Conservation (phyloP, 2,797 vertebrate species). For the Hyperoplus lanceolatus region DNA sequence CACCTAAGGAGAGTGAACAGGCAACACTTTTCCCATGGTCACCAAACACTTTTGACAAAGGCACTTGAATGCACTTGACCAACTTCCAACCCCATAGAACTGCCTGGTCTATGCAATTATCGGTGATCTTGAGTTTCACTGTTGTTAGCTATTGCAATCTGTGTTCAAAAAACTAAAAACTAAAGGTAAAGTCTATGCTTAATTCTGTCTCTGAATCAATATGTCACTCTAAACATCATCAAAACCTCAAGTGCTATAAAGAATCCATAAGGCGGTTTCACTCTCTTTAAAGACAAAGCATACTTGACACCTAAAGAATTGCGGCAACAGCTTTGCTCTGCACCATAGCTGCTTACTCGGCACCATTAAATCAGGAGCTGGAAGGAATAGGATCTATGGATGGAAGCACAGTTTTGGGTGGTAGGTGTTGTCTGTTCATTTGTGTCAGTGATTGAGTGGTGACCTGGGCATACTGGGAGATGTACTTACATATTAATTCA, state of each 20-base stretch:
- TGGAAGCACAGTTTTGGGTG: conserved; percentile 1
- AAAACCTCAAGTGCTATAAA: not conserved
- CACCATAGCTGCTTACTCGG: not conserved
- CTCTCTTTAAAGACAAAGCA: not conserved
- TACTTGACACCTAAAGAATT: not conserved
- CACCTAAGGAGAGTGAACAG: conserved; percentile 24
- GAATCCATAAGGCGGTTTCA: not conserved
- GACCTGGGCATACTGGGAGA: not conserved
- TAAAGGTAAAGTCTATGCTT: not conserved
- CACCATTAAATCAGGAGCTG: conserved; percentile 6
- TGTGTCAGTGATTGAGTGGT: not conserved
- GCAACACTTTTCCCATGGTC: conserved; percentile 33
- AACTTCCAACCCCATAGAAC: conserved; percentile 8
- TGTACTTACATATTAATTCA: no score
- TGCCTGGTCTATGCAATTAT: not conserved
- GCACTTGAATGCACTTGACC: conserved; percentile 23
- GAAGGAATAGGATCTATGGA: conserved; percentile 3
- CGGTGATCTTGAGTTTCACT: not conserved
- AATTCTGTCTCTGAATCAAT: not conserved
- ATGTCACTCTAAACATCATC: not conserved
- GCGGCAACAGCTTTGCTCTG: not conserved
- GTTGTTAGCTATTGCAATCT: not conserved
- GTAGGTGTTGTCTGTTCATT: not conserved
- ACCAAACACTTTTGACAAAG: conserved; percentile 28
- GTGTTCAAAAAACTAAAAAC: not conserved